Evolutionary conservation across 2,888 invertebrate species (phyloP).

Genomic region (Liodrosophila aerea): DNA sequence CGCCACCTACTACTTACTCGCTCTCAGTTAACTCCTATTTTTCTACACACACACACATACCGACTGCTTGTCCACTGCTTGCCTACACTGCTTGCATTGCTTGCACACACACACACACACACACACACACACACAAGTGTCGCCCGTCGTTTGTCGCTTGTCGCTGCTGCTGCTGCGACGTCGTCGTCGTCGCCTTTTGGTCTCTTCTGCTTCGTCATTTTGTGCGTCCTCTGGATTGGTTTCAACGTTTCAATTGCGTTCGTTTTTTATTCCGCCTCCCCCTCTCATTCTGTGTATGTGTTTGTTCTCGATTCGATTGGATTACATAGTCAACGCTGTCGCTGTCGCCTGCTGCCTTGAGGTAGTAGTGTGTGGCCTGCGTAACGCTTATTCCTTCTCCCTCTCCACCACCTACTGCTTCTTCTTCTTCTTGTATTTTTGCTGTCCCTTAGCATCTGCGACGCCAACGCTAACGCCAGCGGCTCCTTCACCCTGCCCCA

Average conservation of each 20-base stretch:
- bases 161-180: conserved; percentile 32
- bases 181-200: conserved; percentile 49
- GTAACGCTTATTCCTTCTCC: conserved; percentile 32
- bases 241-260: conserved; percentile 68
- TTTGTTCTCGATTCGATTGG: conserved; percentile 69
- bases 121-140: conserved; percentile 50
- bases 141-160: conserved; percentile 58
- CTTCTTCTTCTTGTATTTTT: conserved; percentile 7
- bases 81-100: no score
- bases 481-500: conserved; percentile 26
- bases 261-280: conserved; percentile 64
- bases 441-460: conserved; percentile 63
- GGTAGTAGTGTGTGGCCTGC: conserved; percentile 51
- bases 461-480: conserved; percentile 21
- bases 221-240: conserved; percentile 69
- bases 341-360: conserved; percentile 37
- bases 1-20: conserved; percentile 1
- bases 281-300: conserved; percentile 38
- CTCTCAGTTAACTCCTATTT: background rate
- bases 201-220: conserved; percentile 64
- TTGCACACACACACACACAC: background rate
- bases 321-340: conserved; percentile 60
- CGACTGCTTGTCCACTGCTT: background rate
- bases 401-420: no score
- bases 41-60: background rate